Base-by-base conservation (phyloP, 2,113 vertebrate genomes). In the Pelobates fuscus region DNA sequence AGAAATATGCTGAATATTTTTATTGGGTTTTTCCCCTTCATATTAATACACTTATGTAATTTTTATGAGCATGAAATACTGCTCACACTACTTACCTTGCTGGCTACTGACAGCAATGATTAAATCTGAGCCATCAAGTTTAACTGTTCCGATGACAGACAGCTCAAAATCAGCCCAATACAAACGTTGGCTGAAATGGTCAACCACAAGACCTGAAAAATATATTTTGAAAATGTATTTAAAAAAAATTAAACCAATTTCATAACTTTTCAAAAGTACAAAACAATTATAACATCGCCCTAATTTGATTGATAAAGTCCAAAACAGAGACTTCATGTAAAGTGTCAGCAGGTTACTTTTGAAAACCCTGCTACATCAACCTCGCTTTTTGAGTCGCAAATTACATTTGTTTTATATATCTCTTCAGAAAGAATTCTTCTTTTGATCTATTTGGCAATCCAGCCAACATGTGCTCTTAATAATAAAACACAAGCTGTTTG, bases 161-260 rank as follows among this genome's bases (percentile, higher is more conserved):
- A 98, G 90, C 79, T 99, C 96, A 54, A 95, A 93, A 83, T 99
- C 97, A 58, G 96, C 96, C 97, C 97, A 99, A 81, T 97, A 99
- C 78, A 99, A 86, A 32, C 95, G 94, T 27, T 97, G 95, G 82
- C 94, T 94, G 79, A 96, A 98, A 70, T 93, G 94, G 89, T 99
- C 97, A 81, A 99, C 93, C 5, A 94, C 92, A 37, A 99, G 89
- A 69, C 96, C 97, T 99, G 81, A 80, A 81, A 83, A 81, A n/a
- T 72, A 81, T 79, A 71, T 3, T n/a, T n/a, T n/a, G n/a, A n/a
- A 78, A 44, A 72, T 2, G 30, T 10, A 8, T 57, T 23, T 25
- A 58, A 17, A 32, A 30, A 32, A 14, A 18, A 61, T 46, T 60
- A 26, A 41, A 11, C 2, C 14, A 3, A n/a, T 3, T 71, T 23